Evolutionary conservation across 2,797 vertebrate genomes (phyloP), one percentile per base, ranked within the genome.

Genomic region (Hyperoplus immaculatus): DNA sequence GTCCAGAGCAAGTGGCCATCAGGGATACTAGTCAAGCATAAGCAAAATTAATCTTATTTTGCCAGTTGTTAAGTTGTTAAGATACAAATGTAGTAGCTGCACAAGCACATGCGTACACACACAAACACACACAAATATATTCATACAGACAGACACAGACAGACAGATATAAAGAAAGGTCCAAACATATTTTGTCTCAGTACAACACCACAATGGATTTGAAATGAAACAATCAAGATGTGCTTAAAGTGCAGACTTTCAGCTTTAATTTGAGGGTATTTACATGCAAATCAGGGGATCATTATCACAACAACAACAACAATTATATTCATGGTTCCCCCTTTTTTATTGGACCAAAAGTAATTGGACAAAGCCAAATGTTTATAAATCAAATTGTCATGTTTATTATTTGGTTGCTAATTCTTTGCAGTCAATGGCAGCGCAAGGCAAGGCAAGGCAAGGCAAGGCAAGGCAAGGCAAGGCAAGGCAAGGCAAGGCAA

Each of bases 231-330:
- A 6, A 6, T 45, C 43, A 45, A 45, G 43, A 45, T 45, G 43
- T 45, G 29, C 29, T 29, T 29, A 29, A 29, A 29, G 29, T 29
- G 29, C 29, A 29, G 3, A 29, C 29, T 29, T 29, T 71, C 88
- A 89, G 81, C 81, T 88, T 90, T 81, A 87, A 87, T 89, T 81
- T 89, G 80, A 85, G 65, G 62, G 69, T 74, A 78, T 87, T 79
- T 80, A 70, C 75, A 89, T 81, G 55, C 6, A 45, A 11, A 45
- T 11, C 43, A 7, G 43, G 43, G 6, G 5, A 7, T 7, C 10
- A 11, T 29, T 29, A 29, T 29, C 29, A 29, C 29, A 29, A 29
- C 29, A 29, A 29, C 29, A 29, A 29, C 29, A 29, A 29, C 29
- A 29, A 29, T 29, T 29, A 29, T 29, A 29, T 29, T 29, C 29